phyloP scores from a whole-genome alignment of 2,113 vertebrate genomes.

The Puntigrus tetrazona region DNA sequence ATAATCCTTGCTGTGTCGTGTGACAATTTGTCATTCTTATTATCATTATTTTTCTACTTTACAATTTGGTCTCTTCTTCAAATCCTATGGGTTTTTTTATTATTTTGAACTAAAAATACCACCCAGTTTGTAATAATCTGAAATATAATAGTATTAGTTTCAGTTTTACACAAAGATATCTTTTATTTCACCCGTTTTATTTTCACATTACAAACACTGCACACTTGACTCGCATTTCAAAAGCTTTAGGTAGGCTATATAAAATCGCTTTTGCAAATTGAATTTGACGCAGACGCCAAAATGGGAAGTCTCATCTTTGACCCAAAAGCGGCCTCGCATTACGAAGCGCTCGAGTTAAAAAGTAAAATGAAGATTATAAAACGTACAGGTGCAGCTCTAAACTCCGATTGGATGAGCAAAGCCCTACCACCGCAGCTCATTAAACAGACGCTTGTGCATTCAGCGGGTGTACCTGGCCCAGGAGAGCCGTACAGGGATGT shows the following conservation, averaged over 20 bases:
- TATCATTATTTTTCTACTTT: neutral
- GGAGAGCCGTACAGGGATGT: conserved; percentile 39
- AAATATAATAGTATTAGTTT: too few species aligned
- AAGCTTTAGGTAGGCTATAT: neutral
- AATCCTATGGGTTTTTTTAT: too few species aligned
- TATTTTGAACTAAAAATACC: too few species aligned
- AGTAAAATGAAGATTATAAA: neutral
- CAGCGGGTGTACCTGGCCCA: conserved; percentile 31
- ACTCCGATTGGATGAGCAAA: neutral
- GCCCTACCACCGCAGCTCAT: conserved; percentile 39
- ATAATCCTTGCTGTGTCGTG: neutral
- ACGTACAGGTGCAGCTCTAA: neutral
- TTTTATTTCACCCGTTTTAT: neutral
- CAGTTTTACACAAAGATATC: too few species aligned
- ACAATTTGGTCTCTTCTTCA: too few species aligned
- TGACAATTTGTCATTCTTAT: neutral
- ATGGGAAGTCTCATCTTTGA: too few species aligned
- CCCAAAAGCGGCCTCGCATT: neutral
- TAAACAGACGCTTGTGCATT: conserved; percentile 53
- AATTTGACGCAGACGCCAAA: neutral
- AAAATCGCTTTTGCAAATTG: neutral
- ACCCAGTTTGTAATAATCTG: too few species aligned
- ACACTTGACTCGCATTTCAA: too few species aligned
- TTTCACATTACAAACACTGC: too few species aligned
- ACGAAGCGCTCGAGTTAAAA: neutral